Base-by-base conservation (phyloP, 2,888 invertebrate genomes). In the Eudemis profundana region DNA sequence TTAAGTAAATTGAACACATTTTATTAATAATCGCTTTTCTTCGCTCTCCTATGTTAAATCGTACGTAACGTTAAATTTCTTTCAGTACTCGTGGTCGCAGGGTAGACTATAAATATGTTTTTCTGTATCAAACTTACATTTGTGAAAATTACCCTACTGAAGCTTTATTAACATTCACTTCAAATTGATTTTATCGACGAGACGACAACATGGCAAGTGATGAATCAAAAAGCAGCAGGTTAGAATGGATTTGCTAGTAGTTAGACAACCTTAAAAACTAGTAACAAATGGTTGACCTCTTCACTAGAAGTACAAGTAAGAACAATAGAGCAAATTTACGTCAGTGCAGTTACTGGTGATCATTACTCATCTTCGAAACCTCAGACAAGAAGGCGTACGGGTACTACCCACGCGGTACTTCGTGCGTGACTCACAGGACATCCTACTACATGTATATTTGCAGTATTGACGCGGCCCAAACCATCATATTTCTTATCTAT, bases 291-390 rank as follows among this genome's bases (percentile, higher is more conserved):
- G n/a, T n/a, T n/a, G n/a, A 40, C 40, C 5, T 3, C 21, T 40
- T 40, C 14, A 17, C 12, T 23, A 27, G n/a, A 54, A 54, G 21
- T 53, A 23, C 14, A 44, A 21, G 29, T 50, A 23, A 29, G 46
- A 62, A 62, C 61, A 47, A 50, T 36, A 33, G n/a, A 42, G 54
- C 50, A 63, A 36, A 65, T 44, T 68, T 68, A 70, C 70, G 70
- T 67, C 59, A 66, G 61, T 44, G 19, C 23, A 17, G 10, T 68
- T 66, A 61, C 53, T 63, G 56, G 67, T 51, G 61, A 36, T 38
- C 50, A 71, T 75, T 73, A 79, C 67, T 74, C 77, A 80, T 76
- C 68, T 66, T 63, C 57, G 68, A 72, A 74, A 69, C 70, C 67
- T 70, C 71, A 68, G 68, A 68, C 42, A 46, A 64, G 66, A 65